Evolutionary conservation across 2,797 vertebrate species (phyloP).

Genomic region (Salmo trutta): DNA sequence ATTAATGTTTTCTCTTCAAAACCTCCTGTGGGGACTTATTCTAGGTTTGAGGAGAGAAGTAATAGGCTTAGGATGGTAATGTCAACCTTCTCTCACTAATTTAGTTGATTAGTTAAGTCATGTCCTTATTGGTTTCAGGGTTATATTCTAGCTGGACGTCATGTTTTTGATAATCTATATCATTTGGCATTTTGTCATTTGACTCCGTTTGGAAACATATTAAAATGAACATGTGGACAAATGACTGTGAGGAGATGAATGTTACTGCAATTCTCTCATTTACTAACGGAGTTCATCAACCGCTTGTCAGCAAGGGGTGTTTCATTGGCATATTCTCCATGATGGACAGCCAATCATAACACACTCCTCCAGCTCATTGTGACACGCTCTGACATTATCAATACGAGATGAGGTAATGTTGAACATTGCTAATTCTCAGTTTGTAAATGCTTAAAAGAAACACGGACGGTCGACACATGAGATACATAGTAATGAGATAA

Average conservation of each 20-base stretch:
- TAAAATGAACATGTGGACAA: conserved; percentile 55
- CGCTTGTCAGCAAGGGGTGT: conserved; percentile 49
- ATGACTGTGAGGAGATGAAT: conserved; percentile 43
- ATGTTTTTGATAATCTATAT: conserved; percentile 39
- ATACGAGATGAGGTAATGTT: neutral
- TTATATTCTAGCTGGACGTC: conserved; percentile 39
- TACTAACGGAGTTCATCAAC: conserved; percentile 49
- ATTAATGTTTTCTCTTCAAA: neutral
- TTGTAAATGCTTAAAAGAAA: conserved; percentile 13
- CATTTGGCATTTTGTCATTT: conserved; percentile 57
- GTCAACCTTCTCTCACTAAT: neutral
- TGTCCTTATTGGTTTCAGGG: conserved; percentile 27
- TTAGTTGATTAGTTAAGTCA: conserved; percentile 15
- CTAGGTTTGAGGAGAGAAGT: neutral
- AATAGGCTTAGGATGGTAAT: neutral
- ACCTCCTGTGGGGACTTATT: neutral
- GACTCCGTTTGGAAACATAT: conserved; percentile 50
- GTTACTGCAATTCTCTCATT: conserved; percentile 53
- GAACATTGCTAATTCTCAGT: neutral
- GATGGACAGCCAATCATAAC: conserved; percentile 25
- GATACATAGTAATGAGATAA: conserved; percentile 13
- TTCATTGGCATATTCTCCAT: conserved; percentile 37
- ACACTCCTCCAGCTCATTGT: conserved; percentile 22
- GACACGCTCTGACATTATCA: conserved; percentile 47
- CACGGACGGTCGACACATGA: conserved; percentile 2